Conservation (phyloP, 2,888 invertebrate genomes). For the Archaeoteleia sp. region DNA sequence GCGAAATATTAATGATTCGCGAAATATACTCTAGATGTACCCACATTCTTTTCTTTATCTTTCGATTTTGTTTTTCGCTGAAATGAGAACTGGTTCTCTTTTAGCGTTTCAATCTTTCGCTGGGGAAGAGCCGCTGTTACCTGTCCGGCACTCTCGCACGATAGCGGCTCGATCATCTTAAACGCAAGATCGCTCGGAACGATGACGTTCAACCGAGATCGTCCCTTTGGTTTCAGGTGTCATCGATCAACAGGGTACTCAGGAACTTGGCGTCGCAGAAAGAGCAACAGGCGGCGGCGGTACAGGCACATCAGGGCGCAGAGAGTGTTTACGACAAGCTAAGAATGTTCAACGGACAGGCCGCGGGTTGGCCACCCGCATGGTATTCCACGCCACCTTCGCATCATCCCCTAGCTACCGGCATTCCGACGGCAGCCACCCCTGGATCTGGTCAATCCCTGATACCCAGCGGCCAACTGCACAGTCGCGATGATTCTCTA, state of each 20-base stretch:
- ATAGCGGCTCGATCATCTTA: conserved; percentile 20
- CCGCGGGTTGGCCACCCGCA: conserved; percentile 86
- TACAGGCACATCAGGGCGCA: conserved; percentile 77
- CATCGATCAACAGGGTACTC: conserved; percentile 97
- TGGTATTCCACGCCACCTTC: conserved; percentile 91
- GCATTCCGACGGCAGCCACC: conserved; percentile 69
- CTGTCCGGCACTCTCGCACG: conserved; percentile 11
- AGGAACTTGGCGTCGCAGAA: conserved; percentile 97
- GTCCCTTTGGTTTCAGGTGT: conserved; percentile 82
- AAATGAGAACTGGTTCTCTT: conserved; percentile 28
- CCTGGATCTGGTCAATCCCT: conserved; percentile 73
- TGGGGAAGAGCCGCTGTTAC: conserved; percentile 4
- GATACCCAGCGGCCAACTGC: conserved; percentile 76
- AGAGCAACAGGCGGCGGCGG: conserved; percentile 90
- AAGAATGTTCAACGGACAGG: conserved; percentile 95
- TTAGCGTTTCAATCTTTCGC: neutral
- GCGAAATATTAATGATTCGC: too few relatives aligned
- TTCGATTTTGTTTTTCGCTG: conserved; percentile 10
- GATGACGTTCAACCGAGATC: conserved; percentile 28
- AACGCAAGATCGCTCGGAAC: conserved; percentile 13
- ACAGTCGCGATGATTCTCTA: conserved; percentile 73
- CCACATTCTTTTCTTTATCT: too few relatives aligned
- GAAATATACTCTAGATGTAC: too few relatives aligned
- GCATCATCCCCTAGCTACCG: conserved; percentile 77
- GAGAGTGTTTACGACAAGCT: conserved; percentile 96